Conservation (phyloP, 2,888 invertebrate species). For the Anthophora plumipes region DNA sequence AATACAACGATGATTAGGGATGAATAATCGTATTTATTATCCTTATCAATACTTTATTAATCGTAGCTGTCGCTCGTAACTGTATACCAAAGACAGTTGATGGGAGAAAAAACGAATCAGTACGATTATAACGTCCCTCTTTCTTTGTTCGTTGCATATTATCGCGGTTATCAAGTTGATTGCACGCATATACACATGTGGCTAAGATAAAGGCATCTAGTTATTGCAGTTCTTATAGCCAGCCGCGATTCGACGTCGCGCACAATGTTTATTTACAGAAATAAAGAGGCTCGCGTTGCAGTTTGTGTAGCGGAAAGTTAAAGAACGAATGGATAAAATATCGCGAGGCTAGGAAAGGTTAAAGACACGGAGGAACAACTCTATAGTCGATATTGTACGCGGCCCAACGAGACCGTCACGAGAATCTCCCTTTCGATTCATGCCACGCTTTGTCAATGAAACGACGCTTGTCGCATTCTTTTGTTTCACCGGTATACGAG, state of each 20-base stretch:
- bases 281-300: neutral
- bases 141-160: conserved; percentile 6
- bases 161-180: conserved; percentile 8
- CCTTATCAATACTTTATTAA: conserved; percentile 4
- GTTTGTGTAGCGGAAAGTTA: conserved; percentile 7
- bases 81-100: neutral
- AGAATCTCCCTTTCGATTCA: conserved; percentile 40
- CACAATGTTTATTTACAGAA: conserved; percentile 14
- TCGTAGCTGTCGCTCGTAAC: neutral
- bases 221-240: conserved; percentile 15
- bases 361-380: conserved; percentile 28
- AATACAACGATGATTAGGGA: too few species aligned
- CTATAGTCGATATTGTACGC: conserved; percentile 27
- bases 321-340: conserved; percentile 14
- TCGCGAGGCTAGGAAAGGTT: conserved; percentile 30
- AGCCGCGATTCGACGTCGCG: neutral
- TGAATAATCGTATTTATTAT: neutral
- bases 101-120: conserved; percentile 20
- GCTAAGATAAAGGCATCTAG: conserved; percentile 25
- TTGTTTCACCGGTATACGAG: neutral
- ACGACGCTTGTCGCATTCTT: neutral
- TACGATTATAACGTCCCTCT: neutral
- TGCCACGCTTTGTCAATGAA: conserved; percentile 41
- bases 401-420: conserved; percentile 11
- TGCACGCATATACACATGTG: neutral